Percentiles rank a stretch among this genome's conserved stretches.
phyloP scores from a whole-genome alignment of 2,113 vertebrate species.

The Scomber japonicus region DNA sequence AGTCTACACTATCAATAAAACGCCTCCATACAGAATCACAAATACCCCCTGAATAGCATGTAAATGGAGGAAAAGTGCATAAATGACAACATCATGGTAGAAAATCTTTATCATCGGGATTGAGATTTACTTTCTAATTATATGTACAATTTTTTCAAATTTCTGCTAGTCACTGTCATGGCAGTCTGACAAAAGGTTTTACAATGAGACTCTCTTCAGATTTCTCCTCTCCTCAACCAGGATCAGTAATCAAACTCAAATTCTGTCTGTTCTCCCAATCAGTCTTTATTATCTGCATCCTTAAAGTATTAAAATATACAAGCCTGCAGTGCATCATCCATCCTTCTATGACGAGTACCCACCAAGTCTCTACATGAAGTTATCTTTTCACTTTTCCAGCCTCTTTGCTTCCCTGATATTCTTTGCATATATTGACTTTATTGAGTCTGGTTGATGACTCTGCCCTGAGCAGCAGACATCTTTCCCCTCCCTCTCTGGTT shows the following conservation, averaged over 20 bases:
- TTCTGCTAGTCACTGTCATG: too few relatives aligned
- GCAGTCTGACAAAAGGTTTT: slow-evolving; percentile 7
- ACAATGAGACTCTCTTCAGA: not conserved
- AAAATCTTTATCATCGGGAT: slow-evolving; percentile 39
- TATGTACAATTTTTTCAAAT: not conserved
- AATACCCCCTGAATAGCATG: not conserved
- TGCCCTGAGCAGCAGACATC: not conserved
- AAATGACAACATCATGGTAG: not conserved
- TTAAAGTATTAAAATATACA: slow-evolving; percentile 1
- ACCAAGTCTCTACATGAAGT: not conserved
- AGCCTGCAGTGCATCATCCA: not conserved
- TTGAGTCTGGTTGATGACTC: not conserved
- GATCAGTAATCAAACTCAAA: not conserved
- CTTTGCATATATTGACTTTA: slow-evolving; percentile 5
- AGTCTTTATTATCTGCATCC: not conserved
- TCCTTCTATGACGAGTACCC: not conserved
- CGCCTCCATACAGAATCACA: slow-evolving; percentile 24
- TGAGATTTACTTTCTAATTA: slow-evolving; percentile 12
- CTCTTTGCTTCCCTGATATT: not conserved
- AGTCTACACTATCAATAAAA: slow-evolving; percentile 2
- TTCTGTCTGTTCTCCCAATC: not conserved
- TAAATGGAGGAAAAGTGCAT: not conserved
- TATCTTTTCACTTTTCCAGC: not conserved
- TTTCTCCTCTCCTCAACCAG: not conserved
- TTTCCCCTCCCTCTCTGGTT: not conserved